phyloP scores from a whole-genome alignment of 2,113 vertebrate species.

The Turnix velox region DNA sequence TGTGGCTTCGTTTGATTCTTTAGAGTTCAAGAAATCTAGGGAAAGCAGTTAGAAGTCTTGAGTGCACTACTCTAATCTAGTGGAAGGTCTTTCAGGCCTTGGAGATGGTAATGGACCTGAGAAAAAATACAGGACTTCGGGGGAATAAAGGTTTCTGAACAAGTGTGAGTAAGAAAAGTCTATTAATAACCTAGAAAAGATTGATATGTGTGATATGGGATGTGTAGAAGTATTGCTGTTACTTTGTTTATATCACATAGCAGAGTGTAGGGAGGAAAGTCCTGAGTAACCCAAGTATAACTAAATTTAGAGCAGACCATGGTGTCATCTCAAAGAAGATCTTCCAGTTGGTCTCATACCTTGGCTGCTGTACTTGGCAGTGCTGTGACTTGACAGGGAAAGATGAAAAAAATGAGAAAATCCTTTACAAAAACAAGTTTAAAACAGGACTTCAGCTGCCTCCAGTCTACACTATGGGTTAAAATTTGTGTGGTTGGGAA shows the following conservation, averaged over 20 bases:
- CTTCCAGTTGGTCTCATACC: not conserved
- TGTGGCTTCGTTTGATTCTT: not conserved
- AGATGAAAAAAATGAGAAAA: not conserved
- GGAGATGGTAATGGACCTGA: not conserved
- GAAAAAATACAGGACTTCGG: not conserved
- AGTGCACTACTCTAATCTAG: not conserved
- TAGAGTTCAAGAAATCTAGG: not conserved
- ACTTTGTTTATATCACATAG: not conserved
- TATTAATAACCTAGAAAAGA: not conserved
- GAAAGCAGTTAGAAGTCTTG: not conserved
- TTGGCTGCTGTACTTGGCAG: accelerated
- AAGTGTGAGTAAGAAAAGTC: not conserved
- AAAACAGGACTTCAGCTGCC: not conserved
- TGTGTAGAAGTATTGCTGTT: not conserved
- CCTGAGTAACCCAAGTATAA: accelerated
- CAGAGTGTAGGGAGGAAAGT: not conserved
- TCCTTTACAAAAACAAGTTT: not conserved
- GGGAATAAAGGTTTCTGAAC: not conserved
- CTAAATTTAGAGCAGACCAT: accelerated
- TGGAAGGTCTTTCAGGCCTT: not conserved
- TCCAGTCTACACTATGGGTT: not conserved
- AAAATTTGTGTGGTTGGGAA: not conserved
- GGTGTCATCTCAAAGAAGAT: not conserved
- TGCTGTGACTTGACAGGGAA: not conserved
- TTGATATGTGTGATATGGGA: not conserved